A percentile compares a stretch with the other conserved stretches of the same genome.
Evolutionary conservation across 1,140 invertebrate genomes (phyloP).

Genomic region (Dufourea novaeangliae): DNA sequence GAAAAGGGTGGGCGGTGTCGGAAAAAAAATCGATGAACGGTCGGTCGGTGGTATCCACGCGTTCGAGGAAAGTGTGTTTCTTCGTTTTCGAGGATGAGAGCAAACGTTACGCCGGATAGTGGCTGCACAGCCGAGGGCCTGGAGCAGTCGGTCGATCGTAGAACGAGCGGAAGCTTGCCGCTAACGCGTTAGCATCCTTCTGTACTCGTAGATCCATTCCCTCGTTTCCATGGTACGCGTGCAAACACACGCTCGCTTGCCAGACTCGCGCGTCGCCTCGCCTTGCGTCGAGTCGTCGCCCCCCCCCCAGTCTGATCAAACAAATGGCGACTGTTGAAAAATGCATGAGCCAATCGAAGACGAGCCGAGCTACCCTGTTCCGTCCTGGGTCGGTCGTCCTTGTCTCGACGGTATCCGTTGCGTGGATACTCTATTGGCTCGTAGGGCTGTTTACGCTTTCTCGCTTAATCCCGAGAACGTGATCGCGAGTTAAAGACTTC

Average conservation of each 20-base stretch:
- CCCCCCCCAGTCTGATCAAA: slow-evolving; percentile 60
- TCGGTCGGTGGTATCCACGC: not conserved
- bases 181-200: slow-evolving; percentile 4
- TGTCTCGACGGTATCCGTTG: not conserved
- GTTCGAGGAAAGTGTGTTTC: not conserved
- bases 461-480: slow-evolving; percentile 24
- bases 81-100: not conserved
- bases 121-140: not conserved
- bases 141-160: slow-evolving; percentile 6
- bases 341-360: slow-evolving; percentile 67
- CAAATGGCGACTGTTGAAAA: slow-evolving; percentile 66
- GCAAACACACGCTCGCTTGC: slow-evolving; percentile 17
- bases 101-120: slow-evolving; percentile 4
- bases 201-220: not conserved
- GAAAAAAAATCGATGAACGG: slow-evolving; percentile 43
- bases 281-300: not conserved
- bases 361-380: slow-evolving; percentile 19
- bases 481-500: slow-evolving; percentile 16
- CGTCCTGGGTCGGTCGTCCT: not conserved
- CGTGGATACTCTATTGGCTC: slow-evolving; percentile 14
- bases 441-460: slow-evolving; percentile 20
- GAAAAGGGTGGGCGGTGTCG: not conserved
- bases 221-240: slow-evolving; percentile 19
- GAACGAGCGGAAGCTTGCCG: not conserved
- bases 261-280: slow-evolving; percentile 11